Base-by-base conservation (phyloP, 2,888 invertebrate genomes). In the Malthinus flaveolus region DNA sequence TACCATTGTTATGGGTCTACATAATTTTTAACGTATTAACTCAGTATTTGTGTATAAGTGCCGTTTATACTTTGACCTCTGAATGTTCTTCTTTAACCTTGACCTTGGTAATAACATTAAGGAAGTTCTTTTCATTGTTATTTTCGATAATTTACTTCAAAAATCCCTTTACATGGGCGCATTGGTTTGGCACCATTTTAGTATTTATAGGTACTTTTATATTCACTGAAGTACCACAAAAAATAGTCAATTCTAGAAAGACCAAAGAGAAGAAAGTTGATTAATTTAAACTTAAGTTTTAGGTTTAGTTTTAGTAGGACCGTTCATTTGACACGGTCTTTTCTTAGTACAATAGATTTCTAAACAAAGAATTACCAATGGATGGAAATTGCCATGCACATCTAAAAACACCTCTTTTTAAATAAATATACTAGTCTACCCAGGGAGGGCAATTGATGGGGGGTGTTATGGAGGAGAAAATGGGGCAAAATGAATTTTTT, bases 101-200 rank as follows among this genome's bases (percentile, higher is more conserved):
- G 1, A 98, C 97, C 0, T 81, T 99, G 66, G 95, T 99, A 0
- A 91, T 99, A 32, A 99, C 99, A 0, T 79, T 98, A 52, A 84
- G 99, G 48, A 99, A 99, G 80, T 99, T 99, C 75, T 84, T 94
- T 32, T 97, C 97, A 0, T 81, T 99, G 34, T 78, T 99, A n/a
- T 91, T 99, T 74, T 98, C 97, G 0, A 96, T 99, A 67, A 70
- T 93, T 47, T 95, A 97, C 78, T 99, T 99, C 75, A 84, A 88
- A 69, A 99, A 98, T 82, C 90, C 94, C 0, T 99, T 99, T 74
- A 97, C 97, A 0, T 7, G 86, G 0, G 86, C 86, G 44, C 98
- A 99, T 75, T 96, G 97, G 94, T 71, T 92, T 35, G 97, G 97
- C 4, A 94, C 97, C 0, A 71, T 86, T 1, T 79, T 95, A 39